Evolutionary conservation across 2,113 vertebrate species (phyloP).

Genomic region (Syngnathus floridae): DNA sequence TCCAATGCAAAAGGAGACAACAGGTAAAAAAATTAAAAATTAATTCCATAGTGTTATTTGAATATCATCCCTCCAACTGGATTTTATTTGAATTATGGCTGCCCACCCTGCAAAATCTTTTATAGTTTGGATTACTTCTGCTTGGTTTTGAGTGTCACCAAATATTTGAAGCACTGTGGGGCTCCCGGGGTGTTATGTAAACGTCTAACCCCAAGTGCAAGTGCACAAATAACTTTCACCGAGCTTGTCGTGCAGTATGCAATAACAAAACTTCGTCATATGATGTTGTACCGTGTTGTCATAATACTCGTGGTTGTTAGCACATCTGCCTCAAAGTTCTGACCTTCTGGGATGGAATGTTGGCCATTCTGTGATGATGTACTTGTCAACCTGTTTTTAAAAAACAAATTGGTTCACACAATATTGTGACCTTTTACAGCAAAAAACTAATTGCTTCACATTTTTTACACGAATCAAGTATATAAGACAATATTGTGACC

Average conservation of each 20-base stretch:
- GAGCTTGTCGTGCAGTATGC: neutral
- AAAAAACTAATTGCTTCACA: too few species aligned
- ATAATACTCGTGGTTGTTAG: neutral
- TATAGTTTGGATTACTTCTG: neutral
- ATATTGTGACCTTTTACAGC: too few species aligned
- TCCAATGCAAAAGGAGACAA: constrained; percentile 83
- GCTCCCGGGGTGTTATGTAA: constrained; percentile 3
- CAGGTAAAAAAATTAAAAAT: too few species aligned
- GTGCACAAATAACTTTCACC: neutral
- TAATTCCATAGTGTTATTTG: neutral
- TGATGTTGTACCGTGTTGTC: neutral
- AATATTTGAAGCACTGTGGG: neutral
- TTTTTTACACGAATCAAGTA: too few species aligned
- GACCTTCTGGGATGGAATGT: neutral
- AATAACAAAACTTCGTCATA: neutral
- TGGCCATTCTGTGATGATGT: neutral
- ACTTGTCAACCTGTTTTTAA: too few species aligned
- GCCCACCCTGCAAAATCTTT: neutral
- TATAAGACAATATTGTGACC: too few species aligned
- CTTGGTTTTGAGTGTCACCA: neutral
- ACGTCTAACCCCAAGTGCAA: constrained; percentile 6
- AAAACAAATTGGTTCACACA: too few species aligned
- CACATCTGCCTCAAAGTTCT: neutral
- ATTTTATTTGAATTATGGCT: neutral
- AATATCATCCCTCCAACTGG: neutral